Conservation (phyloP, 2,888 invertebrate genomes). For the Chrysopilus asiliformis region DNA sequence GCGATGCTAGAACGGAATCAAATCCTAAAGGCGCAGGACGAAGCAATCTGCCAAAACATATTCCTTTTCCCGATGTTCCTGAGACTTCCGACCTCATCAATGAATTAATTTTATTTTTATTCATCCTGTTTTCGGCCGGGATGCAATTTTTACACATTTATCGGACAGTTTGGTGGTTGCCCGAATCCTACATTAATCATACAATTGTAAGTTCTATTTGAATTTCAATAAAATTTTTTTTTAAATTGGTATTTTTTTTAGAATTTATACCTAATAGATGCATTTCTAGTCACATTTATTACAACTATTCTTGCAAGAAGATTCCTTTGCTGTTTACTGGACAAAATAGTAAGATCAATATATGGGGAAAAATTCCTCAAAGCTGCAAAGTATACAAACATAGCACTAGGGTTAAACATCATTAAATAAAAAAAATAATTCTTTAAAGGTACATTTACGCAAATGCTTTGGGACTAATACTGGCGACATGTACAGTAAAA, state of each 20-base stretch:
- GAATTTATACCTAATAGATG: conserved; percentile 92
- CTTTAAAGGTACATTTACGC: conserved; percentile 54
- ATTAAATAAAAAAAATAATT: no score
- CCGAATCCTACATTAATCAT: conserved; percentile 77
- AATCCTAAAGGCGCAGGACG: conserved; percentile 2
- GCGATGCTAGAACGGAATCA: no score
- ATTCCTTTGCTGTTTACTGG: conserved; percentile 52
- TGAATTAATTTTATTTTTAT: conserved; percentile 72
- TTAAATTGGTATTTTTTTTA: conserved; percentile 30
- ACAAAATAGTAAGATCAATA: conserved; percentile 36
- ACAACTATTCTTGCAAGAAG: conserved; percentile 66
- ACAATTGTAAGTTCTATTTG: conserved; percentile 54
- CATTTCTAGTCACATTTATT: conserved; percentile 73
- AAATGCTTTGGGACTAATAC: conserved; percentile 43
- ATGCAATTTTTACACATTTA: conserved; percentile 92
- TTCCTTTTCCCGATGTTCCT: conserved; percentile 66
- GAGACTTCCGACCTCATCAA: conserved; percentile 70
- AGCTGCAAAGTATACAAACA: no score
- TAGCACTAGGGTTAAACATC: no score
- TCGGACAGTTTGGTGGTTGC: conserved; percentile 94
- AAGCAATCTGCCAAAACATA: conserved; percentile 54
- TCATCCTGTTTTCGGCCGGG: conserved; percentile 62
- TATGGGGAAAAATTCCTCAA: no score
- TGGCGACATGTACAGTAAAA: conserved; percentile 56
- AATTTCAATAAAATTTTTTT: not conserved